phyloP scores from a whole-genome alignment of 2,113 vertebrate genomes.

The Heterotilapia buettikoferi region DNA sequence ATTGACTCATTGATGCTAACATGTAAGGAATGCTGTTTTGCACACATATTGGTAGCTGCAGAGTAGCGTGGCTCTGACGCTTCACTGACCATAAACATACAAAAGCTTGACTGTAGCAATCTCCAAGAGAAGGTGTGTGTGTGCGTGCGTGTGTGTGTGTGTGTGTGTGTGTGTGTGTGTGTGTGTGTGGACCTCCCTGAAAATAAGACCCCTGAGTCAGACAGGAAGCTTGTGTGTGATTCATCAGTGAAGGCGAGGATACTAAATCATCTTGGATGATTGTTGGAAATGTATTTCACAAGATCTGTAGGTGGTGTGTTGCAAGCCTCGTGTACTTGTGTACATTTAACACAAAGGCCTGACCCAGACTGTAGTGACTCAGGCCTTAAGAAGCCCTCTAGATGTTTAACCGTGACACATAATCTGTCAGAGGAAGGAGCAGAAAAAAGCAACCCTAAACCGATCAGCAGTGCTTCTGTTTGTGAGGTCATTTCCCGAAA shows the following conservation, averaged over 20 bases:
- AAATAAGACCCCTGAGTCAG: constrained; percentile 19
- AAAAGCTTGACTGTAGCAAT: constrained; percentile 23
- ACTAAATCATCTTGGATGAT: constrained; percentile 8
- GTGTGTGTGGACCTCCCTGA: background rate
- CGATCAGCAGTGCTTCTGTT: constrained; percentile 34
- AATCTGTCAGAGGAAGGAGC: background rate
- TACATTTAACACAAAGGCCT: background rate
- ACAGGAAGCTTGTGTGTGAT: constrained; percentile 15
- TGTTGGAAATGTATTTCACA: constrained; percentile 12
- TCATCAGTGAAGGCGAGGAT: background rate
- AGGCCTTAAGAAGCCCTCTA: constrained; percentile 21
- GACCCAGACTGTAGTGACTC: constrained; percentile 33
- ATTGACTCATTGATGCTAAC: background rate
- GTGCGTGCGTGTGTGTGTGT: rapidly evolving
- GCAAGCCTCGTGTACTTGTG: background rate
- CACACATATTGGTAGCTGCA: background rate
- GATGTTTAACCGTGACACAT: background rate
- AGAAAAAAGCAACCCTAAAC: constrained; percentile 11
- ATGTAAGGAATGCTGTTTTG: constrained; percentile 13
- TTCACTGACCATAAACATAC: constrained; percentile 10
- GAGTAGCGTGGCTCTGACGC: background rate
- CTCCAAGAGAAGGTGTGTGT: background rate
- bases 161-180: rapidly evolving
- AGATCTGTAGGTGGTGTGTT: constrained; percentile 23
- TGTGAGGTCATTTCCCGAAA: constrained; percentile 47